These are phyloP conservation scores for Drosophila bunnanda DNA, from an alignment of 2,888 invertebrate genomes.

Conservation along the genomic window DNA sequence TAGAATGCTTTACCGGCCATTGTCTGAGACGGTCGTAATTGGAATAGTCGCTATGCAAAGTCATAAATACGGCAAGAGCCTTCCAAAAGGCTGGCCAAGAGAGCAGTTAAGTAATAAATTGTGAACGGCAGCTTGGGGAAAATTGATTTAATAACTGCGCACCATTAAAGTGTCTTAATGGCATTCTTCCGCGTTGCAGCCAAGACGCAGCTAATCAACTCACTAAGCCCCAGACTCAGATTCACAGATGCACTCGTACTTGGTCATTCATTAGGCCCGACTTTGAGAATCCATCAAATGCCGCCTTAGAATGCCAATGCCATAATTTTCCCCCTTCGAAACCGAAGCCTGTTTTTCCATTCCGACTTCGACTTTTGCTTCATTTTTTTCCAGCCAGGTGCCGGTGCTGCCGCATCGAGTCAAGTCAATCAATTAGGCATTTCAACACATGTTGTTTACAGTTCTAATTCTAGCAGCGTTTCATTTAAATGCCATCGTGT, in stretches of 20 bases:
- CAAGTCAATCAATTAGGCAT: conserved; percentile 80
- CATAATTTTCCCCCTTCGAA: conserved; percentile 57
- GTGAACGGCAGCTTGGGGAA: conserved; percentile 29
- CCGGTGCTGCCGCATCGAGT: conserved; percentile 38
- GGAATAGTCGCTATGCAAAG: conserved; percentile 60
- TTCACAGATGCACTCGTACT: conserved; percentile 21
- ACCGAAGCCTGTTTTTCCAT: conserved; percentile 36
- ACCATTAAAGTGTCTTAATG: conserved; percentile 69
- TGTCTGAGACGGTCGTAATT: conserved; percentile 74
- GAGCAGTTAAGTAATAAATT: conserved; percentile 72
- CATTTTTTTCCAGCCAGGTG: conserved; percentile 10
- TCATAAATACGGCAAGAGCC: conserved; percentile 62
- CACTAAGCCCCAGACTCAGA: conserved; percentile 31
- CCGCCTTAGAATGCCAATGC: conserved; percentile 71
- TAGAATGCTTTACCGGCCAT: conserved; percentile 77
- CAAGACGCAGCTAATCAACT: conserved; percentile 44
- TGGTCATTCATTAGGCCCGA: conserved; percentile 52
- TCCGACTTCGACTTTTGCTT: conserved; percentile 1
- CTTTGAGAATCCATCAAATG: conserved; percentile 57
- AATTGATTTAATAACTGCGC: conserved; percentile 55
- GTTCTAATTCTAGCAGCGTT: conserved; percentile 72
- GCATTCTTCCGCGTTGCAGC: conserved; percentile 69
- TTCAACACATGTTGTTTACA: conserved; percentile 80
- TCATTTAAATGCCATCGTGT: conserved; percentile 69
- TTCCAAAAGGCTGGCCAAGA: conserved; percentile 23